Evolutionary conservation across 2,888 invertebrate species (phyloP).

Genomic region (Branchellion lobata): DNA sequence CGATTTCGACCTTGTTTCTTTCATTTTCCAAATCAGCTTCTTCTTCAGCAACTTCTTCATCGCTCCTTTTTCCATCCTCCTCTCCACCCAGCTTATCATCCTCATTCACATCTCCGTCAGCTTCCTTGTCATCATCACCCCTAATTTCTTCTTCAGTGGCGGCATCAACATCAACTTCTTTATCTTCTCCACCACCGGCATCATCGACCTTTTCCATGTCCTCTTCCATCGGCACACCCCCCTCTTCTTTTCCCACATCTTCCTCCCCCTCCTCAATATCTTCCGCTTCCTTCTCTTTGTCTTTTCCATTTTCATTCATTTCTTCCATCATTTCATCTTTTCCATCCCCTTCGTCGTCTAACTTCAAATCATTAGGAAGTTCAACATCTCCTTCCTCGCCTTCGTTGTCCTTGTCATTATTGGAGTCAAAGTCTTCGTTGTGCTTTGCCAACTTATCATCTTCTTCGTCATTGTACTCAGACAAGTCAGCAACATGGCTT

Average conservation of each 20-base stretch:
- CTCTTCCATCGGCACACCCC: constrained; percentile 51
- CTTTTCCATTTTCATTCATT: background rate
- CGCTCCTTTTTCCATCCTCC: constrained; percentile 23
- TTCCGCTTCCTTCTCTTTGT: constrained; percentile 45
- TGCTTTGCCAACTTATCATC: constrained; percentile 75
- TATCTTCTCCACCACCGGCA: constrained; percentile 30
- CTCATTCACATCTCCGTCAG: constrained; percentile 58
- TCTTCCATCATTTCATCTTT: background rate
- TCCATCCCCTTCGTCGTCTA: constrained; percentile 67
- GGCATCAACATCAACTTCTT: background rate
- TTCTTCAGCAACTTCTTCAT: background rate
- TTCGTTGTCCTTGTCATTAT: constrained; percentile 41
- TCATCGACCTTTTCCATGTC: constrained; percentile 54
- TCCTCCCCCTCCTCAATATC: constrained; percentile 40
- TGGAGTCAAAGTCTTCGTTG: constrained; percentile 59
- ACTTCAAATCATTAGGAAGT: constrained; percentile 79
- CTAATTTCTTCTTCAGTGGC: constrained; percentile 53
- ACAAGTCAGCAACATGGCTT: constrained; percentile 24
- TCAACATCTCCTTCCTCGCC: constrained; percentile 81
- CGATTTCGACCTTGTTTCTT: constrained; percentile 12
- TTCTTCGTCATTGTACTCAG: constrained; percentile 33
- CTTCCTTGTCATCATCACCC: constrained; percentile 12
- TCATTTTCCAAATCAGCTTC: background rate
- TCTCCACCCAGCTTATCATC: constrained; percentile 53
- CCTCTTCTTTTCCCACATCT: constrained; percentile 50